Evolutionary conservation across 2,113 vertebrate genomes (phyloP).

Genomic region (Halichoerus grypus): DNA sequence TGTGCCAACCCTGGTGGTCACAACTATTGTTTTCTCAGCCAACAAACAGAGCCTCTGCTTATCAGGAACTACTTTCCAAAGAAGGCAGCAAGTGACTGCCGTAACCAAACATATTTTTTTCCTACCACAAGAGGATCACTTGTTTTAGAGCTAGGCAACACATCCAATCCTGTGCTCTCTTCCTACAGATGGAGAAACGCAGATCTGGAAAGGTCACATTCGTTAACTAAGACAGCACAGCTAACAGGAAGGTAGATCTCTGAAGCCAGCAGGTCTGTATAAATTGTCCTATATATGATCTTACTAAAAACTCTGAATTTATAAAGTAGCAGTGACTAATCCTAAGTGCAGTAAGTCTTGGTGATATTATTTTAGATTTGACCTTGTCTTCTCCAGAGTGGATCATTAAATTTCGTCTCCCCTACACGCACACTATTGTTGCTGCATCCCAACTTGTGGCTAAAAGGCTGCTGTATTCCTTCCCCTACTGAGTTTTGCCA

Average conservation of each 20-base stretch:
- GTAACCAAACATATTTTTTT: not conserved
- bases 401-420: not conserved
- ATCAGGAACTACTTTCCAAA: not conserved
- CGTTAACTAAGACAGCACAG: not conserved
- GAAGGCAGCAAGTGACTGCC: not conserved
- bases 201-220: not conserved
- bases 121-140: not conserved
- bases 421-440: not conserved
- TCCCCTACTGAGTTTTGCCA: not conserved
- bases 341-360: not conserved
- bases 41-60: not conserved
- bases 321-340: not conserved
- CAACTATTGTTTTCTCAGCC: not conserved
- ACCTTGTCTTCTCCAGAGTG: not conserved
- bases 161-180: not conserved
- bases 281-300: not conserved
- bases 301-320: not conserved
- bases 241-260: not conserved
- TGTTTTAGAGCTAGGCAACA: not conserved
- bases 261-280: not conserved
- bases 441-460: not conserved
- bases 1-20: not conserved
- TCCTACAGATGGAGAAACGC: not conserved
- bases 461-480: not conserved
- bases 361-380: constrained; percentile 19